Percentiles rank a stretch among this genome's conserved stretches.
phyloP scores from a whole-genome alignment of 2,113 vertebrate genomes.

The Carollia perspicillata region DNA sequence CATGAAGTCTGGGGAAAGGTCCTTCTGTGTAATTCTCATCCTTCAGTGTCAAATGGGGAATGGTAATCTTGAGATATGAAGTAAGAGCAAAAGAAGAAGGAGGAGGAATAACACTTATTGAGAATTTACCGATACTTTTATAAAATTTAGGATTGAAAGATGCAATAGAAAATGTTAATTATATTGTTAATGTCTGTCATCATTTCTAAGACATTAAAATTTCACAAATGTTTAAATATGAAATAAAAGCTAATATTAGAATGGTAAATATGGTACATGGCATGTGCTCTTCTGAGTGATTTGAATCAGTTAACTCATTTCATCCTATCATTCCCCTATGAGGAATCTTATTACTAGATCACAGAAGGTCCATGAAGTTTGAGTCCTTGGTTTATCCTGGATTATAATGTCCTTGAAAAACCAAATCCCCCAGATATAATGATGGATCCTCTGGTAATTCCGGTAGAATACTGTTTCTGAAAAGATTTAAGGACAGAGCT shows the following conservation, averaged over 20 bases:
- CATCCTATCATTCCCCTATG: background rate
- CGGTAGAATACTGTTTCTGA: background rate
- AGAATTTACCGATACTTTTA: background rate
- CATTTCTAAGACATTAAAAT: background rate
- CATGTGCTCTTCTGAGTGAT: background rate
- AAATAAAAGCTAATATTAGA: background rate
- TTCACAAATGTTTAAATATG: background rate
- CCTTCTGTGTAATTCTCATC: background rate
- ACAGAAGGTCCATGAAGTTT: background rate
- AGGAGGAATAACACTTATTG: background rate
- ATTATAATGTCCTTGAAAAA: background rate
- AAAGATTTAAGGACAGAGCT: background rate
- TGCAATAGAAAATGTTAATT: background rate
- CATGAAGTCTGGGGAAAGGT: background rate
- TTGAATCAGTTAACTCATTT: background rate
- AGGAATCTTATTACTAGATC: background rate
- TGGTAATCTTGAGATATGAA: background rate
- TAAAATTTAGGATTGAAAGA: background rate
- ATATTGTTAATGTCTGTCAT: background rate
- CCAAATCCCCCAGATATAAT: background rate
- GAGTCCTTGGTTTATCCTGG: background rate
- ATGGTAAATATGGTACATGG: background rate
- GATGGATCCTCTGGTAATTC: background rate
- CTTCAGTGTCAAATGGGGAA: background rate
- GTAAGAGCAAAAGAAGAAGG: background rate